These are phyloP conservation scores for Brachionichthys hirsutus DNA, from an alignment of 2,113 vertebrate genomes.

Conservation along the genomic window DNA sequence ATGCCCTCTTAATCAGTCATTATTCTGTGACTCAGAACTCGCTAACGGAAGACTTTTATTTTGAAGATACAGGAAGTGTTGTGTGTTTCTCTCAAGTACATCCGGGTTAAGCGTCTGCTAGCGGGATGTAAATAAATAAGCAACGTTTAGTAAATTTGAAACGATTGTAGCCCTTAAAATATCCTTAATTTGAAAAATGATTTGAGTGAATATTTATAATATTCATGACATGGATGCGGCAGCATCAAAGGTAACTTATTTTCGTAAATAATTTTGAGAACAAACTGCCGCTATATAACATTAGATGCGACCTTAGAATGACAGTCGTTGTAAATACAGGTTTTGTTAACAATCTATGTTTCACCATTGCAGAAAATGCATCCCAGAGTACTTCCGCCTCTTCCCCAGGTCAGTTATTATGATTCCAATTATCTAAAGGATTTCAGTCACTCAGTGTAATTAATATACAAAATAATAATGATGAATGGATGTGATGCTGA, in stretches of 20 bases:
- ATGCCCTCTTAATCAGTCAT: too few species aligned
- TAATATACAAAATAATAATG: too few species aligned
- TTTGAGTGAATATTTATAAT: not conserved
- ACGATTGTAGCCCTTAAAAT: not conserved
- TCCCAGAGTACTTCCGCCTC: slow-evolving; percentile 70
- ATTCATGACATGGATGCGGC: slow-evolving; percentile 22
- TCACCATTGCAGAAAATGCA: slow-evolving; percentile 23
- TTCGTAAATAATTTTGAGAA: slow-evolving; percentile 5
- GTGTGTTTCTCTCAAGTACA: not conserved
- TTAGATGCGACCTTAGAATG: too few species aligned
- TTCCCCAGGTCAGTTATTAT: slow-evolving; percentile 53
- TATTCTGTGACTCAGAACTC: too few species aligned
- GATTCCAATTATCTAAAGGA: too few species aligned
- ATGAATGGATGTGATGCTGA: too few species aligned
- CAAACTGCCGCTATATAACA: not conserved
- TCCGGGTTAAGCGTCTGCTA: slow-evolving; percentile 22
- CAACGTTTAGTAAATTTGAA: not conserved
- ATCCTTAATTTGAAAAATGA: fast-evolving
- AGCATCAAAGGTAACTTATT: slow-evolving; percentile 41
- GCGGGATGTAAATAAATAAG: too few species aligned
- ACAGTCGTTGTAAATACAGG: too few species aligned
- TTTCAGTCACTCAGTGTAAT: too few species aligned
- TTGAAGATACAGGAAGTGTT: slow-evolving; percentile 25
- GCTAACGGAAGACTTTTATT: slow-evolving; percentile 36
- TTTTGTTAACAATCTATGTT: not conserved